A percentile compares a stretch with the other conserved stretches of the same genome.
Evolutionary conservation across 2,113 vertebrate species (phyloP).

Genomic region (Nesogale talazaci): DNA sequence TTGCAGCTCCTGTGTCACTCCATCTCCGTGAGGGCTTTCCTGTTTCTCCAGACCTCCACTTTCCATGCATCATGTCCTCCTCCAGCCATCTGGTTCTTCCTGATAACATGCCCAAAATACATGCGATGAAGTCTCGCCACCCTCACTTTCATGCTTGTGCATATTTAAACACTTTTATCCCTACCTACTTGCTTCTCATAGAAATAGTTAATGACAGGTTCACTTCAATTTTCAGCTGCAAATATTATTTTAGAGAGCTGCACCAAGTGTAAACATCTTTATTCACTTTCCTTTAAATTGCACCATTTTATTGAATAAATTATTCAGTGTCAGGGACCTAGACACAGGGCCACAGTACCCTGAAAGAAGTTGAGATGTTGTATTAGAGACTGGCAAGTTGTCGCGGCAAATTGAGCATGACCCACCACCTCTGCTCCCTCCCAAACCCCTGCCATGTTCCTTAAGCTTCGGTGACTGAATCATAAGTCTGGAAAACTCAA

Average conservation of each 20-base stretch:
- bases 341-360: slow-evolving; percentile 69
- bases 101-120: background rate
- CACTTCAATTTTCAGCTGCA: slow-evolving; percentile 75
- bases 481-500: slow-evolving; percentile 80
- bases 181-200: slow-evolving; percentile 55
- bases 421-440: background rate
- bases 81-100: background rate
- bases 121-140: background rate
- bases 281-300: slow-evolving; percentile 76
- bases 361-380: slow-evolving; percentile 71
- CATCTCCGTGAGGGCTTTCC: background rate
- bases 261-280: slow-evolving; percentile 75
- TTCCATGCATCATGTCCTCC: background rate
- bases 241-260: slow-evolving; percentile 76
- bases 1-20: background rate
- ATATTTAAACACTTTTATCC: slow-evolving; percentile 74
- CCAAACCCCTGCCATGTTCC: slow-evolving; percentile 16
- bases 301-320: slow-evolving; percentile 73
- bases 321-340: slow-evolving; percentile 78
- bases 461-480: slow-evolving; percentile 74
- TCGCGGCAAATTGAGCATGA: slow-evolving; percentile 67
- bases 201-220: slow-evolving; percentile 71
- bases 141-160: background rate
- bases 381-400: slow-evolving; percentile 69
- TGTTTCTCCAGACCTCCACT: background rate